These are phyloP conservation scores for Maylandia zebra DNA, from an alignment of 2,113 vertebrate genomes.

Conservation along the genomic window DNA sequence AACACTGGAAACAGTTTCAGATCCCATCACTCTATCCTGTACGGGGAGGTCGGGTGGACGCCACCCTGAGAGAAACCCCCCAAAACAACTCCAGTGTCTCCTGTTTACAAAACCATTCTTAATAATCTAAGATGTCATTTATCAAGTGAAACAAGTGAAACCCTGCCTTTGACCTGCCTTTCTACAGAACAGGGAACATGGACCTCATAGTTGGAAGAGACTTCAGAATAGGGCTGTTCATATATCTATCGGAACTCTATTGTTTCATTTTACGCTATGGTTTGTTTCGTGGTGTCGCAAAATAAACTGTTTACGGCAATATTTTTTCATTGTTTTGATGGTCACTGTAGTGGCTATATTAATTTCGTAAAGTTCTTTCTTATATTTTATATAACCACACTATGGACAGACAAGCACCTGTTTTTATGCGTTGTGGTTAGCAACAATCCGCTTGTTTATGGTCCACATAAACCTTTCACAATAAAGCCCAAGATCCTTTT, in stretches of 20 bases:
- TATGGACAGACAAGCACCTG: fast-evolving
- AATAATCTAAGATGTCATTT: not conserved
- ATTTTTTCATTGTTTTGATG: fast-evolving
- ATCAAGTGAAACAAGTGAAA: not conserved
- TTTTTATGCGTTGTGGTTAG: too few relatives aligned
- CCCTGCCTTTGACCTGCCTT: not conserved
- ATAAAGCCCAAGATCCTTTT: not conserved
- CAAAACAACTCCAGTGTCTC: not conserved
- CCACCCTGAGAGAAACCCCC: not conserved
- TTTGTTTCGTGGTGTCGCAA: not conserved
- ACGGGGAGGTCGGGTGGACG: not conserved
- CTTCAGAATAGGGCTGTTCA: not conserved
- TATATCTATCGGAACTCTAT: not conserved
- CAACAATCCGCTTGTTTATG: not conserved
- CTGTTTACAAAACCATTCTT: not conserved
- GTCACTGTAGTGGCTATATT: not conserved
- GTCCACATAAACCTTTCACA: not conserved
- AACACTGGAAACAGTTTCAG: not conserved
- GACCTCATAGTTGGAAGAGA: not conserved
- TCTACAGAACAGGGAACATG: not conserved
- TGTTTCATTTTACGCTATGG: fast-evolving
- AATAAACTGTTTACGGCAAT: not conserved
- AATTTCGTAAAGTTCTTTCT: not conserved
- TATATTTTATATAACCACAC: not conserved
- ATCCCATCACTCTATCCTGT: not conserved